Evolutionary conservation across 92 coral and sea anemone species (phyloP), one percentile per base, ranked within the genome.

Genomic region (Phymanthus crucifer): DNA sequence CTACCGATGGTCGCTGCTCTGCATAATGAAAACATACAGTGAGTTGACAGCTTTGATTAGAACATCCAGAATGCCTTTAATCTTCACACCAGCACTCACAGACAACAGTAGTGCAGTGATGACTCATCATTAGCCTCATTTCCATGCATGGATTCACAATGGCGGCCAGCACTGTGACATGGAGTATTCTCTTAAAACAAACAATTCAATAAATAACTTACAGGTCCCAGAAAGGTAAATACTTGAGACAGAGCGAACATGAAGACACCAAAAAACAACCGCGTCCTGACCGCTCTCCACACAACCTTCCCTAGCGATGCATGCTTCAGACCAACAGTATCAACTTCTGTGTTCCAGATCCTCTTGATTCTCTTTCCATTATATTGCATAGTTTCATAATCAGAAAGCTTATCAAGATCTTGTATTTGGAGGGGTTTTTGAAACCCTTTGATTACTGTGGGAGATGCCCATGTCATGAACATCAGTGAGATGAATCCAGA

Each of bases 401-500:
- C 38, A 4, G 98, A 89, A 5, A 94, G 87, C 61, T 87, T 85
- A 68, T 90, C 98, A 29, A 94, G 93, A 74, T 94, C 98, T 13
- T 80, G 83, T 54, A 86, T n/a, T 69, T 85, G 86, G 31, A 94
- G 77, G n/a, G 97, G 83, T 73, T 88, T 92, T 81, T 86, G 92
- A 70, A 94, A 94, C 32, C 98, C 97, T 75, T 90, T 91, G 67
- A 77, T 73, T 58, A 94, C 86, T 16, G 88, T 81, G 19, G 94
- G 91, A 9, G 94, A 85, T 48, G 94, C 94, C 97, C 97, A 94
- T 78, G 85, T 83, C 81, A 94, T 58, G 72, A 91, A 83, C 97
- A 92, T 89, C 70, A 94, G 70, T 23, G 97, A 88, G 23, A 94
- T 21, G 66, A 91, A 94, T 1, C 98, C 98, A n/a, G 97, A 92